Conservation (phyloP, 2,797 vertebrate species). For the Scyliorhinus canicula region DNA sequence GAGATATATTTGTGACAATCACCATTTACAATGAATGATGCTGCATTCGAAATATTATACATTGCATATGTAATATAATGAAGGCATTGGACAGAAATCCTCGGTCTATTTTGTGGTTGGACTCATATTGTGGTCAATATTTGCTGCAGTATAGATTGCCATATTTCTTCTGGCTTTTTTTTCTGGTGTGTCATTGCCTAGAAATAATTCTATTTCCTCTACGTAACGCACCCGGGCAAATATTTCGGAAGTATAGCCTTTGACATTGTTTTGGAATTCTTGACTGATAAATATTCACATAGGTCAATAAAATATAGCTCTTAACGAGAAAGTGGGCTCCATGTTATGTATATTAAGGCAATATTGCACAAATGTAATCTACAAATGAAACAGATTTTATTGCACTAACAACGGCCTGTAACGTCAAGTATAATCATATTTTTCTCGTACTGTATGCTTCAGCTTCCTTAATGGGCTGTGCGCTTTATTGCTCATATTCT, state of each 20-base stretch:
- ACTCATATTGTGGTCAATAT: neutral
- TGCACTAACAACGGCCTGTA: neutral
- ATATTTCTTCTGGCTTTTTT: neutral
- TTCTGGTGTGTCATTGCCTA: neutral
- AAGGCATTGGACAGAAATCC: neutral
- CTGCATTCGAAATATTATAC: neutral
- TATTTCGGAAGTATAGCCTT: neutral
- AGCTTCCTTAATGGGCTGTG: neutral
- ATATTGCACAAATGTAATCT: neutral
- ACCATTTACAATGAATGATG: neutral
- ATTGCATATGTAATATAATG: neutral
- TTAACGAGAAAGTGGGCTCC: neutral
- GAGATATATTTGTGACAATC: neutral
- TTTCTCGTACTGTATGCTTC: neutral
- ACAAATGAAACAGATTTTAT: neutral
- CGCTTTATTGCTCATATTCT: slow-evolving; percentile 4
- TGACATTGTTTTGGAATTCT: neutral
- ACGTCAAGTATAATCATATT: neutral
- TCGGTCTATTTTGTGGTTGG: neutral
- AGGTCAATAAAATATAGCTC: neutral
- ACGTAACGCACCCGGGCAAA: neutral
- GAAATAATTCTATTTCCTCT: neutral
- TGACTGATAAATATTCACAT: neutral
- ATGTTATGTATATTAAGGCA: neutral
- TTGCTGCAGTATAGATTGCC: neutral